Conservation (phyloP, 2,113 vertebrate species). For the Passer domesticus region DNA sequence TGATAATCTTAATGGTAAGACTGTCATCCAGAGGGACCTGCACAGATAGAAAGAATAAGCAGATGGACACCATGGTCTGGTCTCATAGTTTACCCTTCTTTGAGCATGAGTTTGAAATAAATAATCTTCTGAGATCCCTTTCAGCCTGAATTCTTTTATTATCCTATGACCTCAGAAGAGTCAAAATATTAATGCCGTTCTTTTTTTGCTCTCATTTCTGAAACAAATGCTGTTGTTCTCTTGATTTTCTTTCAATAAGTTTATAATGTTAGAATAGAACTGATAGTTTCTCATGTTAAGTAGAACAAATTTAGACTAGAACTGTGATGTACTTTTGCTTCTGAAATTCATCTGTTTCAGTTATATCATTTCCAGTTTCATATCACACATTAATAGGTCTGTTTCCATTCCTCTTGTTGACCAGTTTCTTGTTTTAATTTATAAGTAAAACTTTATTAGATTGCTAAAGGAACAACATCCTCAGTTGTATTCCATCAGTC, state of each 20-base stretch:
- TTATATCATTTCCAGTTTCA: not conserved
- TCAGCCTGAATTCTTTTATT: not conserved
- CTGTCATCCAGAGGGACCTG: not conserved
- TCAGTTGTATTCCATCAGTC: not conserved
- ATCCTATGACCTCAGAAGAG: not conserved
- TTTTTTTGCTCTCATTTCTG: not conserved
- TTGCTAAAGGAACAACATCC: not conserved
- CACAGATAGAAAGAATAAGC: not conserved
- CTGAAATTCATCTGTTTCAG: not conserved
- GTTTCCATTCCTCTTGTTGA: not conserved
- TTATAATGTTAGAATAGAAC: not conserved
- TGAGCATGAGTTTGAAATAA: not conserved
- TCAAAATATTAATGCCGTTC: not conserved
- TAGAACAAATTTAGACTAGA: not conserved
- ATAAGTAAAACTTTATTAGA: not conserved
- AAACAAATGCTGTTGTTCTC: not conserved
- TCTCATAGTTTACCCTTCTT: not conserved
- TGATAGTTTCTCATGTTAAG: not conserved
- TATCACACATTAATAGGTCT: not conserved
- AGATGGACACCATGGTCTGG: not conserved
- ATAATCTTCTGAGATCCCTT: not conserved
- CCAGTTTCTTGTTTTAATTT: not conserved
- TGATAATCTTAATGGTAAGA: not conserved
- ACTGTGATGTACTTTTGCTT: not conserved
- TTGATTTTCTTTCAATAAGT: not conserved